Conservation (phyloP, 2,888 invertebrate genomes). For the Leptopilina syphax region DNA sequence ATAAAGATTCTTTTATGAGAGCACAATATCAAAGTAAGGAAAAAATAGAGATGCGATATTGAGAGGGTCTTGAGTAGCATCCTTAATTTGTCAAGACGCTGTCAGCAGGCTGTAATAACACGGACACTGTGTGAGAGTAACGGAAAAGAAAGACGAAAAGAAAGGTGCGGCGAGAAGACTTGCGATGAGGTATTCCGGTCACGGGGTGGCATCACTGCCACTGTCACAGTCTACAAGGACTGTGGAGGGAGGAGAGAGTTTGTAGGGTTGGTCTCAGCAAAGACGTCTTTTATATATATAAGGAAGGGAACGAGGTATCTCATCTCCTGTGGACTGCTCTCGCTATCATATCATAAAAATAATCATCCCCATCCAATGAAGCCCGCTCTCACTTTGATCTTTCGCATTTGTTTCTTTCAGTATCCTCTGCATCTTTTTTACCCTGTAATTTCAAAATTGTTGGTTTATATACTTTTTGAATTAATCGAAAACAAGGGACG, state of each 20-base stretch:
- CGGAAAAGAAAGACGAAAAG: conserved; percentile 53
- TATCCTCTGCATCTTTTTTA: conserved; percentile 56
- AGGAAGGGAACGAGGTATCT: conserved; percentile 61
- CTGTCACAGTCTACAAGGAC: conserved; percentile 42
- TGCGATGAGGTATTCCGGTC: conserved; percentile 73
- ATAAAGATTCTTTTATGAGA: background rate
- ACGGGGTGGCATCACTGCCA: conserved; percentile 64
- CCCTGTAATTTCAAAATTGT: conserved; percentile 15
- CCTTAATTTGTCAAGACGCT: conserved; percentile 59
- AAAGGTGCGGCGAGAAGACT: conserved; percentile 46
- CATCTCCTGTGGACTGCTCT: conserved; percentile 64
- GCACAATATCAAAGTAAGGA: background rate
- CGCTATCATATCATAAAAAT: conserved; percentile 76
- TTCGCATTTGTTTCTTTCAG: conserved; percentile 71
- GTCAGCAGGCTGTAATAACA: conserved; percentile 57
- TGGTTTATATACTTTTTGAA: background rate
- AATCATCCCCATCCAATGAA: conserved; percentile 75
- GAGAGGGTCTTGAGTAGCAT: conserved; percentile 41
- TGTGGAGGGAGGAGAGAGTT: conserved; percentile 39
- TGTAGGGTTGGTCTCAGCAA: conserved; percentile 55
- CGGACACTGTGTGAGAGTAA: conserved; percentile 37
- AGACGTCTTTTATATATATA: conserved; percentile 55
- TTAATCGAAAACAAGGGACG: background rate
- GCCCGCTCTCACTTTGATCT: conserved; percentile 74
- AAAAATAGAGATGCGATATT: conserved; percentile 5